phyloP scores from a whole-genome alignment of 2,113 vertebrate genomes.

The Motacilla alba region DNA sequence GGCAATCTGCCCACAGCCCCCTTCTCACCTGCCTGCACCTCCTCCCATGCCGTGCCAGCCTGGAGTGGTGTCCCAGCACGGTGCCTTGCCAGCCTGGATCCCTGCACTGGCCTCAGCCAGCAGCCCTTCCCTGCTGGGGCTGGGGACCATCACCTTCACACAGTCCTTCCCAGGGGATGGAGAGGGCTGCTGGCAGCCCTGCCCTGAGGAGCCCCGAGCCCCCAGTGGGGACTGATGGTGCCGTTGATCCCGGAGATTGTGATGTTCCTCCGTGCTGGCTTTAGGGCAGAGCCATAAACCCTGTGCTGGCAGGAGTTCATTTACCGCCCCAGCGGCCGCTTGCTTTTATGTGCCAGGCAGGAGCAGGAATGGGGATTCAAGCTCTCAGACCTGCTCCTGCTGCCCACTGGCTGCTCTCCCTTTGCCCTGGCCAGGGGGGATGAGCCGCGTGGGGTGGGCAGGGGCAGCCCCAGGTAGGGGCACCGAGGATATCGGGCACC shows the following conservation, averaged over 20 bases:
- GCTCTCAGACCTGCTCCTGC: background rate
- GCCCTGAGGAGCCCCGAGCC: background rate
- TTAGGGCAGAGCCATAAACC: background rate
- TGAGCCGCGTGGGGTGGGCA: accelerated
- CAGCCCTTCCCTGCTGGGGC: background rate
- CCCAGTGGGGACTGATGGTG: background rate
- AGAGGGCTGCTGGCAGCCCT: background rate
- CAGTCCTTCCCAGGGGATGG: background rate
- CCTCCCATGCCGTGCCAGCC: background rate
- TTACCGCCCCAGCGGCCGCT: background rate
- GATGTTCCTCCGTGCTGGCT: accelerated
- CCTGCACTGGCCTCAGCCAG: accelerated
- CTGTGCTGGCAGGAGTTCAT: background rate
- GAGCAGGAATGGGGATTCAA: background rate
- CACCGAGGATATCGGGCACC: accelerated
- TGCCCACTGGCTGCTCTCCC: background rate
- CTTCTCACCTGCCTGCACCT: background rate
- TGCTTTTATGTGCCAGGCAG: background rate
- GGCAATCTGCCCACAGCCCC: background rate
- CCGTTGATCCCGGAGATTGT: accelerated
- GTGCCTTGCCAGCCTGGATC: background rate
- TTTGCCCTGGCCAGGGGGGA: accelerated
- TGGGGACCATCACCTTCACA: accelerated
- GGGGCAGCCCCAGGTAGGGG: background rate
- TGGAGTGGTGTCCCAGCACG: accelerated